phyloP scores from a whole-genome alignment of 2,888 invertebrate genomes.

The Dryococelus australis region DNA sequence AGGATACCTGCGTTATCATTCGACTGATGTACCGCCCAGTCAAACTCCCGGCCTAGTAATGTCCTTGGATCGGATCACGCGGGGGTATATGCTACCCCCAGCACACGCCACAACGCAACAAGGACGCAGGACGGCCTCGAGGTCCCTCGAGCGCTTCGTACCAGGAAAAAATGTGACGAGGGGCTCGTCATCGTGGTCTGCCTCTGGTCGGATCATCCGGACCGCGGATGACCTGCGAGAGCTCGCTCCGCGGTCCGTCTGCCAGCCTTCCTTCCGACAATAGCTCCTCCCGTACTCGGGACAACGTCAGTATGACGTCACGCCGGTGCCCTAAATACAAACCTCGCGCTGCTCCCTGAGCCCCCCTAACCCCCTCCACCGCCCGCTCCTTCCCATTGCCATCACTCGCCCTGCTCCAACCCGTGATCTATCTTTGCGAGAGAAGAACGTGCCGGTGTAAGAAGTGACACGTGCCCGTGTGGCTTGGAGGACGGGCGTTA shows the following conservation, averaged over 20 bases:
- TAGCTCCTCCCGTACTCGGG: background rate
- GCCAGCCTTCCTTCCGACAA: background rate
- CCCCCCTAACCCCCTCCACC: background rate
- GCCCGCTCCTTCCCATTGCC: too few species aligned
- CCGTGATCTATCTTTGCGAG: background rate
- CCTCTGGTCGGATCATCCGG: background rate
- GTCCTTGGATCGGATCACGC: too few species aligned
- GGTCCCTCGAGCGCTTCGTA: too few species aligned
- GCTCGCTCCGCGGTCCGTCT: background rate
- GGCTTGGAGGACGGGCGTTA: background rate
- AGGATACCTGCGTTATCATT: too few species aligned
- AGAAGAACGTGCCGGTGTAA: background rate
- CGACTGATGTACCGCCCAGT: too few species aligned
- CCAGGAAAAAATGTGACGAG: too few species aligned
- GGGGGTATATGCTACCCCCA: too few species aligned
- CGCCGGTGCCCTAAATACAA: background rate
- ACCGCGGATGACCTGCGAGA: background rate
- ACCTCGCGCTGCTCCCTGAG: background rate
- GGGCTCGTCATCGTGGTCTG: too few species aligned
- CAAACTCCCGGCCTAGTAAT: too few species aligned
- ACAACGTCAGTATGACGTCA: background rate
- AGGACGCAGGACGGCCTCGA: too few species aligned
- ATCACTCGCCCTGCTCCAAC: background rate
- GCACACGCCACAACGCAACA: too few species aligned
- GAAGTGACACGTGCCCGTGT: background rate